Percentiles rank a stretch among this genome's conserved stretches.
Evolutionary conservation across 2,797 vertebrate species (phyloP).

Genomic region (Argyrosomus regius): DNA sequence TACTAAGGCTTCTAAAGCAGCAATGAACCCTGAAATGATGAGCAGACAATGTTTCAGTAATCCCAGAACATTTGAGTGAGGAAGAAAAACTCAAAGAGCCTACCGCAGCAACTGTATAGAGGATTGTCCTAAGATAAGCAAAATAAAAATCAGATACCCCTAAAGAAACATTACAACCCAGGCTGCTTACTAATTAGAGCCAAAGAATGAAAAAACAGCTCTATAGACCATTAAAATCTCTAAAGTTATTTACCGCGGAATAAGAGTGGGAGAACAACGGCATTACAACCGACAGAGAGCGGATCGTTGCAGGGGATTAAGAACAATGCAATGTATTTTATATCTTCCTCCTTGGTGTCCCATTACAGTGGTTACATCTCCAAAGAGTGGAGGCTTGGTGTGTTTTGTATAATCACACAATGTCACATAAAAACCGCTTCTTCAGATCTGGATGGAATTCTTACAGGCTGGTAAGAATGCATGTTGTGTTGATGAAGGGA

Average conservation of each 20-base stretch:
- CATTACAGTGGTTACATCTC: slow-evolving; percentile 24
- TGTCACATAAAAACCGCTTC: slow-evolving; percentile 22
- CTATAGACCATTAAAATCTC: slow-evolving; percentile 52
- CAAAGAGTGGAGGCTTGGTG: slow-evolving; percentile 16
- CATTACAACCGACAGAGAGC: not conserved
- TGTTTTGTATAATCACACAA: slow-evolving; percentile 48
- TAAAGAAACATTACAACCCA: slow-evolving; percentile 39
- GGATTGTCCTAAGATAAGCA: slow-evolving; percentile 23
- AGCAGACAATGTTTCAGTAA: slow-evolving; percentile 44
- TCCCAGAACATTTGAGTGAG: slow-evolving; percentile 40
- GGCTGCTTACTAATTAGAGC: slow-evolving; percentile 63
- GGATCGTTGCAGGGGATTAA: slow-evolving; percentile 46
- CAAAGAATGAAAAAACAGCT: slow-evolving; percentile 48
- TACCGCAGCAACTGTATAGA: not conserved
- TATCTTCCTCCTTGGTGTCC: slow-evolving; percentile 39
- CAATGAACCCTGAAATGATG: slow-evolving; percentile 38
- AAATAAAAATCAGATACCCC: slow-evolving; percentile 33
- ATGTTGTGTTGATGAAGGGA: slow-evolving; percentile 18
- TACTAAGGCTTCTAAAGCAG: slow-evolving; percentile 23
- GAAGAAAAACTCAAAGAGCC: slow-evolving; percentile 26
- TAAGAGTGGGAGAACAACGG: slow-evolving; percentile 29
- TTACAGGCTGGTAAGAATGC: not conserved
- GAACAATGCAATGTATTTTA: slow-evolving; percentile 37
- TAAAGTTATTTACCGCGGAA: slow-evolving; percentile 53
- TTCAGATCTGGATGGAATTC: slow-evolving; percentile 13